Percentiles rank a stretch among this genome's conserved stretches.
These are phyloP conservation scores for Hippoglossus stenolepis DNA, from an alignment of 2,113 vertebrate species.

Conservation along the genomic window DNA sequence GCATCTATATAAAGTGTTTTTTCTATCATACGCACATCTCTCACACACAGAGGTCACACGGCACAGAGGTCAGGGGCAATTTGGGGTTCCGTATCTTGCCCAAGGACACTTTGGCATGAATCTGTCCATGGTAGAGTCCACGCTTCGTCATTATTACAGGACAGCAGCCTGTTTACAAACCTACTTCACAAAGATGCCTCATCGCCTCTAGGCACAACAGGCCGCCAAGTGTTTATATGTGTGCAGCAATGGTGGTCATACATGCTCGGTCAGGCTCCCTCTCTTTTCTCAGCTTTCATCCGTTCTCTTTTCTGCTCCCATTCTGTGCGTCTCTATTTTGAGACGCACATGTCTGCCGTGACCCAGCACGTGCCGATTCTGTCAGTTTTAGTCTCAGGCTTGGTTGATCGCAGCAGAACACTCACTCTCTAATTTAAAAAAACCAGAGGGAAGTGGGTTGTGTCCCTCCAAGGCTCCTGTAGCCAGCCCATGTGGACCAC, in stretches of 20 bases:
- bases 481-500: neutral
- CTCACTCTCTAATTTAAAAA: slow-evolving; percentile 40
- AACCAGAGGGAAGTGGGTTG: slow-evolving; percentile 27
- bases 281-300: slow-evolving; percentile 5
- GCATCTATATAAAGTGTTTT: no score
- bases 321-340: slow-evolving; percentile 63
- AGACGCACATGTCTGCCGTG: slow-evolving; percentile 66
- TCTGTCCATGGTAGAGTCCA: neutral
- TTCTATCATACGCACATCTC: no score
- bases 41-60: no score
- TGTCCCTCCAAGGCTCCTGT: slow-evolving; percentile 21
- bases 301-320: slow-evolving; percentile 10
- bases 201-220: slow-evolving; percentile 24
- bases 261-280: slow-evolving; percentile 44
- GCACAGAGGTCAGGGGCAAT: no score
- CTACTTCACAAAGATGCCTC: neutral
- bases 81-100: no score
- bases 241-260: slow-evolving; percentile 5
- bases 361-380: slow-evolving; percentile 68
- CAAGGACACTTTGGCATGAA: neutral
- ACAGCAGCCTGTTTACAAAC: slow-evolving; percentile 33
- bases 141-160: neutral
- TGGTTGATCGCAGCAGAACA: slow-evolving; percentile 18
- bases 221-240: neutral
- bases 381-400: slow-evolving; percentile 58